Evolutionary conservation across 2,113 vertebrate species (phyloP).

Genomic region (Platanista minor): DNA sequence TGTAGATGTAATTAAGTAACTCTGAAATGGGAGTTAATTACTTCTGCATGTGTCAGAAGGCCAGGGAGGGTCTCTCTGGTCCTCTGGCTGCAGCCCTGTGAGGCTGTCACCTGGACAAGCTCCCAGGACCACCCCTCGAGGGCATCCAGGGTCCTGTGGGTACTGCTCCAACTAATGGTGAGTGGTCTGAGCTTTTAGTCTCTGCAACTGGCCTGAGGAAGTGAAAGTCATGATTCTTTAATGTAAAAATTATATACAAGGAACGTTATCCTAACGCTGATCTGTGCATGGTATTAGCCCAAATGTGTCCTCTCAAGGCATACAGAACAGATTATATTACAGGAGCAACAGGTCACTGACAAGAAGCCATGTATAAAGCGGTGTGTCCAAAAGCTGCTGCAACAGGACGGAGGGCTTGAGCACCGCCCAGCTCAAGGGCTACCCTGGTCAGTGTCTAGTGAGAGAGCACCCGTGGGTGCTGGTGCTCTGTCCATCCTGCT

Average conservation of each 20-base stretch:
- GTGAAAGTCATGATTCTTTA: neutral
- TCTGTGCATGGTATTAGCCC: neutral
- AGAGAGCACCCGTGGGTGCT: neutral
- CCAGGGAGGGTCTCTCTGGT: neutral
- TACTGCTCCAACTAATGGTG: neutral
- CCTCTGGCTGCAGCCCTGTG: fast-evolving
- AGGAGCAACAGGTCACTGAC: neutral
- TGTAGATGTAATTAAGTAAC: neutral
- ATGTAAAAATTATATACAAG: fast-evolving
- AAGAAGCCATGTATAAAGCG: fast-evolving
- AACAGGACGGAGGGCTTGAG: neutral
- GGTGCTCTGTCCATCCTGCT: neutral
- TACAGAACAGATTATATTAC: fast-evolving
- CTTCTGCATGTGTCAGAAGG: neutral
- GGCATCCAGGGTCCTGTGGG: neutral
- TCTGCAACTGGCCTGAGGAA: no score
- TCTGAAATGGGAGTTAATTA: neutral
- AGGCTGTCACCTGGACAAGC: neutral
- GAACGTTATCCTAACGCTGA: fast-evolving
- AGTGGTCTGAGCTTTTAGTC: neutral
- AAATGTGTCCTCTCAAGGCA: no score
- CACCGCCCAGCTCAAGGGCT: neutral
- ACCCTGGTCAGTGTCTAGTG: no score
- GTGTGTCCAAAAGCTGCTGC: neutral
- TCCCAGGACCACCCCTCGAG: neutral